phyloP scores from a whole-genome alignment of 1,140 invertebrate genomes.

The Macrotrachela quadricornifera region DNA sequence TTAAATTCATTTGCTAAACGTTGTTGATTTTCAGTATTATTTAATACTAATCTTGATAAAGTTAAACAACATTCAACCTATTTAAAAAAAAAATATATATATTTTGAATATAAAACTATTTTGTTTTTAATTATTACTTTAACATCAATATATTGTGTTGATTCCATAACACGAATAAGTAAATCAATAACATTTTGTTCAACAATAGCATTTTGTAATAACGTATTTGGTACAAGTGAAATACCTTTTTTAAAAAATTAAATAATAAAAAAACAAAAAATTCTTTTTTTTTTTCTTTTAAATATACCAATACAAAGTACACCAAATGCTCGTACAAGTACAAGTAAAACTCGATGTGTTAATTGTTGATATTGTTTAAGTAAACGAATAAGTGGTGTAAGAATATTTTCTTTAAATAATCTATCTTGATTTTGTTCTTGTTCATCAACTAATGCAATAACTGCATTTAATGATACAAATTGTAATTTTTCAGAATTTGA shows the following conservation, averaged over 20 bases:
- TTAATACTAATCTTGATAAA: no score
- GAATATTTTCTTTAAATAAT: constrained; percentile 22
- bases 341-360: constrained; percentile 19
- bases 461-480: constrained; percentile 26
- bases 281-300: no score
- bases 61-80: no score
- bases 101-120: no score
- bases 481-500: constrained; percentile 24
- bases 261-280: no score
- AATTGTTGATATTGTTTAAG: constrained; percentile 14
- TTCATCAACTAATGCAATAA: constrained; percentile 24
- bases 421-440: constrained; percentile 26
- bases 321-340: constrained; percentile 25
- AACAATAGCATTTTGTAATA: background rate
- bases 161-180: background rate
- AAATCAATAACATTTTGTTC: background rate
- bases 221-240: constrained; percentile 2
- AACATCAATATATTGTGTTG: background rate
- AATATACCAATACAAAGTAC: constrained; percentile 26
- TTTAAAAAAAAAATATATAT: no score
- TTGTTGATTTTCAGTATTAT: no score
- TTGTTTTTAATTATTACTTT: no score
- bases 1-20: no score
- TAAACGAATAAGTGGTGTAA: constrained; percentile 23
- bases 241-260: constrained; percentile 1